Evolutionary conservation across 2,888 invertebrate species (phyloP), one percentile per base, ranked within the genome.

Genomic region (Cephus spinipes): DNA sequence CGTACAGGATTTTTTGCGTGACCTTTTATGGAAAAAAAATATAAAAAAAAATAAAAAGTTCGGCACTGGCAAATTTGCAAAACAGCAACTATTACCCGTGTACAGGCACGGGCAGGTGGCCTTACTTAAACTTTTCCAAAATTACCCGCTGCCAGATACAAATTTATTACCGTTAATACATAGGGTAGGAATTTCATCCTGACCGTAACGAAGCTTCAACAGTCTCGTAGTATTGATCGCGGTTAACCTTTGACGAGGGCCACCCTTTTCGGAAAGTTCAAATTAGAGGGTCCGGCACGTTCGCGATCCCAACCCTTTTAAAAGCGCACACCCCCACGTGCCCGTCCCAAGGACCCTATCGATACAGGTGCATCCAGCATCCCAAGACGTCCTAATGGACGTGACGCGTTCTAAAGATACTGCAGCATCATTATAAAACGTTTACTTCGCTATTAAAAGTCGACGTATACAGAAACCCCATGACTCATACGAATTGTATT

Each of bases 361-460:
- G 74, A 76, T 83, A 86, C 88, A 88, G 86, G 87, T 88, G 88
- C 86, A 80, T 55, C 75, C 68, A 74, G 74, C 73, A 40, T 68
- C 69, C 35, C 74, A 73, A 55, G 55, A 55, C 76, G 79, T 78
- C 68, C 86, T 89, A 86, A 88, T 88, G 85, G 86, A 84, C 83
- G 81, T 81, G 85, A 87, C 86, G 84, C 82, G 88, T 86, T 87
- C 79, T 76, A 76, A 83, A 76, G 78, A 86, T 86, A 86, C 81
- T 85, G 88, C 86, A 80, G 83, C 85, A 84, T 89, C 87, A 87
- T 87, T 88, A 87, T 83, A 85, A 84, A 85, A 86, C 86, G 86
- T 87, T 88, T 86, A 86, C 84, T 88, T 86, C 85, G 81, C 82
- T 76, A 76, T 73, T 83, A 86, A 87, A 86, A 85, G 84, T 85